These are phyloP conservation scores for Myotis brandtii DNA, from an alignment of 2,113 vertebrate species.

Conservation along the genomic window DNA sequence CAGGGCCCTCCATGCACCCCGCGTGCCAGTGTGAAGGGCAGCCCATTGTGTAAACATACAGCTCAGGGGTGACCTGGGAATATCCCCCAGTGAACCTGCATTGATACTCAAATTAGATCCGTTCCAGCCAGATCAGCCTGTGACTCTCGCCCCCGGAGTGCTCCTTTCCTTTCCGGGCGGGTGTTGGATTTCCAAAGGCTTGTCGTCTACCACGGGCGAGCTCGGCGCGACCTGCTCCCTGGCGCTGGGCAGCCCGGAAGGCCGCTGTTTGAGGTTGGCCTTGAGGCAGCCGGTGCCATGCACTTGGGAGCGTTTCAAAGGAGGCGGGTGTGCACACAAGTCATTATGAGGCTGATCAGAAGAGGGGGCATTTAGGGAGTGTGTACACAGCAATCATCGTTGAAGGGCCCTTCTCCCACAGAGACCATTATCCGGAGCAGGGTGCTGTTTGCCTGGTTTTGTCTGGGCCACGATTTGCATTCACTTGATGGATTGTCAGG, in stretches of 20 bases:
- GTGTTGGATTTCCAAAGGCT: conserved; percentile 81
- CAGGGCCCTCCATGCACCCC: too few species aligned
- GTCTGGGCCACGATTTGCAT: conserved; percentile 89
- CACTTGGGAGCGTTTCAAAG: conserved; percentile 87
- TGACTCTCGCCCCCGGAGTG: conserved; percentile 61
- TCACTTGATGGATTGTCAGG: conserved; percentile 90
- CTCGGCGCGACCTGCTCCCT: conserved; percentile 78
- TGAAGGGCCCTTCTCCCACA: conserved; percentile 84
- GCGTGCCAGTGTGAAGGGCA: neutral
- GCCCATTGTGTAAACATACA: neutral
- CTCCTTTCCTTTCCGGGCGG: conserved; percentile 74
- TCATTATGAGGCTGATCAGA: conserved; percentile 86
- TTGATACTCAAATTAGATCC: conserved; percentile 37
- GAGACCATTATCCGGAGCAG: conserved; percentile 87
- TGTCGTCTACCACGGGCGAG: conserved; percentile 70
- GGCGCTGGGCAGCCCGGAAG: conserved; percentile 76
- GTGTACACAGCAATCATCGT: conserved; percentile 89
- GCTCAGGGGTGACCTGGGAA: conserved; percentile 42
- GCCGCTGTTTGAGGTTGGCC: conserved; percentile 86
- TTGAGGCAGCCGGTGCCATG: conserved; percentile 86
- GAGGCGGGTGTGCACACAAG: conserved; percentile 84
- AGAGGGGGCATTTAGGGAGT: conserved; percentile 86
- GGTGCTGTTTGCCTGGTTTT: conserved; percentile 91
- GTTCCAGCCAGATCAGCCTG: neutral
- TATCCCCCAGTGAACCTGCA: neutral